Conservation (phyloP, 92 coral and sea anemone species). For the Plumapathes pennacea region DNA sequence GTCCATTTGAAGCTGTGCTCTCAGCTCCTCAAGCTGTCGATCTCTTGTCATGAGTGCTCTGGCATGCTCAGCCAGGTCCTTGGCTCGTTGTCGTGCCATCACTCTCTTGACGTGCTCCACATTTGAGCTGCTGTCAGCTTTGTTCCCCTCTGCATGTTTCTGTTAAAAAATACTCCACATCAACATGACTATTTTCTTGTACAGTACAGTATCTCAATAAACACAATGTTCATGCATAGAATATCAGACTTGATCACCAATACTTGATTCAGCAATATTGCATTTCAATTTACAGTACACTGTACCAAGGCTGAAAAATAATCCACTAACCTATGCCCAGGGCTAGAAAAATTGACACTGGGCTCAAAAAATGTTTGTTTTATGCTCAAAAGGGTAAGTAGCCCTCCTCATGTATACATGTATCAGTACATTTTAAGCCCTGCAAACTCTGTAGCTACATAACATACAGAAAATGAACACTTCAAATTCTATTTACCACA, state of each 20-base stretch:
- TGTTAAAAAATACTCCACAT: too few relatives aligned
- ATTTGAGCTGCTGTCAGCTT: slow-evolving; percentile 57
- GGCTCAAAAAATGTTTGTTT: too few relatives aligned
- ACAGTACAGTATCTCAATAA: neutral
- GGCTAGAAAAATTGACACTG: too few relatives aligned
- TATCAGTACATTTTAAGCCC: too few relatives aligned
- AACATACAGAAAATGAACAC: neutral
- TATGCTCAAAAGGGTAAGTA: too few relatives aligned
- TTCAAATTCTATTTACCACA: slow-evolving; percentile 20
- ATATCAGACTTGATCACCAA: too few relatives aligned
- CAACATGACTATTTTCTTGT: neutral
- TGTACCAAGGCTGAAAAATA: too few relatives aligned
- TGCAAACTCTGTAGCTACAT: too few relatives aligned
- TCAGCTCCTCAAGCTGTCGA: slow-evolving; percentile 72
- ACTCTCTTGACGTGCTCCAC: slow-evolving; percentile 88
- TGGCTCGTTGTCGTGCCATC: slow-evolving; percentile 94
- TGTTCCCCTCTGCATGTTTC: slow-evolving; percentile 72
- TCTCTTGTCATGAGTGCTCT: slow-evolving; percentile 72
- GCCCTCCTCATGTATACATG: too few relatives aligned
- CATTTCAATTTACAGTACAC: too few relatives aligned
- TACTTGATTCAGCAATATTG: too few relatives aligned
- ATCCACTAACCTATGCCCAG: too few relatives aligned
- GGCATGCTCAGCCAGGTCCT: slow-evolving; percentile 97
- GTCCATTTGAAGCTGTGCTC: slow-evolving; percentile 49
- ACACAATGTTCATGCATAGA: neutral